Evolutionary conservation across 2,113 vertebrate species (phyloP).

Genomic region (Stictonetta naevosa): DNA sequence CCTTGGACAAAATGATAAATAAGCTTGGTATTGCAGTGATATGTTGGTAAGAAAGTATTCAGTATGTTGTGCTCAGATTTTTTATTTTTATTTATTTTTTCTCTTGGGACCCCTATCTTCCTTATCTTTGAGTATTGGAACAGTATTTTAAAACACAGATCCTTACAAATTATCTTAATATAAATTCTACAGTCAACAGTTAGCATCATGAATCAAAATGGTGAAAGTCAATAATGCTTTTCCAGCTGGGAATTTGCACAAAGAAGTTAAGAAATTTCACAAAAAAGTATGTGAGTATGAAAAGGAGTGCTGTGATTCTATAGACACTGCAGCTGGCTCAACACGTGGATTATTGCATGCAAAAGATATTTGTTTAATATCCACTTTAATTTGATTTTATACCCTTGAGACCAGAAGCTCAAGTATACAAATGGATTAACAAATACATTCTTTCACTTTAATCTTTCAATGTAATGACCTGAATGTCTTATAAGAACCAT

Average conservation of each 20-base stretch:
- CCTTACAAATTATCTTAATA: not conserved
- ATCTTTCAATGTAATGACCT: not conserved
- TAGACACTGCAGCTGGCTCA: not conserved
- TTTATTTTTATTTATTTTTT: not conserved
- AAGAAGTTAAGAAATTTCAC: not conserved
- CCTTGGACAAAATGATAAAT: not conserved
- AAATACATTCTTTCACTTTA: conserved; percentile 14
- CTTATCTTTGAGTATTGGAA: not conserved
- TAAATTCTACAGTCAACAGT: not conserved
- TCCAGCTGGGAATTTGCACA: not conserved
- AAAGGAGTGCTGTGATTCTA: not conserved
- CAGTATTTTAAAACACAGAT: not conserved
- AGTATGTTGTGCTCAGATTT: not conserved
- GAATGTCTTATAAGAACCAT: conserved; percentile 1
- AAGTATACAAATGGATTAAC: conserved; percentile 1
- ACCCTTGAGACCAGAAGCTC: not conserved
- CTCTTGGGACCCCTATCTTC: not conserved
- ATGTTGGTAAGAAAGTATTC: not conserved
- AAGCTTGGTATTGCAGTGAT: not conserved
- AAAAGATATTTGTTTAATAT: conserved; percentile 23
- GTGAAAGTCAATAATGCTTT: not conserved
- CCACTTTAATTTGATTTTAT: conserved; percentile 22
- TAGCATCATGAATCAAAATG: not conserved
- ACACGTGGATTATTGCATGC: not conserved
- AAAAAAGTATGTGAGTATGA: not conserved